phyloP scores from a whole-genome alignment of 35 echinoderm and acorn worm genomes.

The Hemicentrotus pulcherrimus region DNA sequence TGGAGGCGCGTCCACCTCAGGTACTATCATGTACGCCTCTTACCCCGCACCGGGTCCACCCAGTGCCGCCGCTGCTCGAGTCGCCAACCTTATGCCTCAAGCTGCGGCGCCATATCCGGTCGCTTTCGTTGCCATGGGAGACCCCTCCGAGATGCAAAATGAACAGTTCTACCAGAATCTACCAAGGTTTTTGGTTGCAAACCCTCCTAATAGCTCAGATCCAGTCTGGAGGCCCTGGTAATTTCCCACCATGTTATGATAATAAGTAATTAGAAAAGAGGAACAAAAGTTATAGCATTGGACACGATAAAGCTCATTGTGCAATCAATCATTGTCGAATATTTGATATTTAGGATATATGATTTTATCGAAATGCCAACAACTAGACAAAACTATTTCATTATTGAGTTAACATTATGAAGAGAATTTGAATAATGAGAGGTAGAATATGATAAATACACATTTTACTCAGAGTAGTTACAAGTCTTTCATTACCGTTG shows the following conservation, averaged over 20 bases:
- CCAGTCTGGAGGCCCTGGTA: constrained; percentile 56
- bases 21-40: constrained; percentile 39
- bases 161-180: constrained; percentile 36
- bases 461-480: too few relatives aligned
- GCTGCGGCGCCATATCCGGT: constrained; percentile 22
- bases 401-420: too few relatives aligned
- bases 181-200: constrained; percentile 28
- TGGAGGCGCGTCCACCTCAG: not conserved
- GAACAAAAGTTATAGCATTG: not conserved
- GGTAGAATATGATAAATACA: too few relatives aligned
- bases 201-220: constrained; percentile 41
- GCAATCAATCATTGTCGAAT: not conserved
- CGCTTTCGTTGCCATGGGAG: constrained; percentile 33
- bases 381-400: too few relatives aligned
- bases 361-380: too few relatives aligned
- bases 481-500: too few relatives aligned
- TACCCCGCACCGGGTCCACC: constrained; percentile 23
- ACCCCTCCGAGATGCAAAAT: constrained; percentile 16
- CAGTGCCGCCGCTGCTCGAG: not conserved
- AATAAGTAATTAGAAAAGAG: not conserved
- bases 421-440: too few relatives aligned
- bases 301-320: not conserved
- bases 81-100: not conserved
- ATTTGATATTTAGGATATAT: too few relatives aligned
- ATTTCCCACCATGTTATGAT: not conserved